Evolutionary conservation across 2,888 invertebrate species (phyloP), one percentile per base, ranked within the genome.

Genomic region (Cryptocephalus primarius): DNA sequence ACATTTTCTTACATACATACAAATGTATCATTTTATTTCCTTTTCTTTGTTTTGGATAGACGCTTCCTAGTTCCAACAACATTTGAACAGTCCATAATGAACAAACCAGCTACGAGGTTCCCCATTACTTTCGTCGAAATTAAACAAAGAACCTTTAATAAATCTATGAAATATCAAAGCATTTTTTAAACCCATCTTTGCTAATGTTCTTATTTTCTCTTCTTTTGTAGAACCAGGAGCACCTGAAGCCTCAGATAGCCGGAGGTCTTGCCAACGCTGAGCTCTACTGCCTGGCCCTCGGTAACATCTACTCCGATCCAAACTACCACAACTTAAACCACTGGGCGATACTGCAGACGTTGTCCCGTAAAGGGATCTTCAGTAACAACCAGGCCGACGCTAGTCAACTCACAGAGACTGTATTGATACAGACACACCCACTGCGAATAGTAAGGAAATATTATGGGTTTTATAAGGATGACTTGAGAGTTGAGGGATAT

Each of bases 271-370:
- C 93, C 60, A 93, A 88, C 74, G 93, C 93, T 57, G 93, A 94
- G 71, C 78, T 95, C 54, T 95, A 94, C 75, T 94, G 94, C 73
- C 78, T 88, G 70, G 92, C 94, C 48, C 76, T 95, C 70, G 88
- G 89, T 61, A 92, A 92, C 76, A 88, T 95, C 75, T 95, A 94
- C 75, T 89, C 91, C 54, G 94, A 95, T 75, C 93, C 92, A 51
- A 92, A 92, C 74, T 93, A 91, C 75, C 88, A 91, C 78, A 91
- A 88, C 74, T 82, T 93, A 62, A 94, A 92, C 76, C 94, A 95
- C 73, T 88, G 88, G 83, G 88, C 91, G 68, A 91, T 95, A 66
- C 80, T 95, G 65, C 93, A 94, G 76, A 90, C 91, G 47, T 76
- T 96, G 64, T 83, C 88, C 57, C 78, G 94, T 65, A 94, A 94